Evolutionary conservation across 2,113 vertebrate genomes (phyloP).

Genomic region (Rissa tridactyla): DNA sequence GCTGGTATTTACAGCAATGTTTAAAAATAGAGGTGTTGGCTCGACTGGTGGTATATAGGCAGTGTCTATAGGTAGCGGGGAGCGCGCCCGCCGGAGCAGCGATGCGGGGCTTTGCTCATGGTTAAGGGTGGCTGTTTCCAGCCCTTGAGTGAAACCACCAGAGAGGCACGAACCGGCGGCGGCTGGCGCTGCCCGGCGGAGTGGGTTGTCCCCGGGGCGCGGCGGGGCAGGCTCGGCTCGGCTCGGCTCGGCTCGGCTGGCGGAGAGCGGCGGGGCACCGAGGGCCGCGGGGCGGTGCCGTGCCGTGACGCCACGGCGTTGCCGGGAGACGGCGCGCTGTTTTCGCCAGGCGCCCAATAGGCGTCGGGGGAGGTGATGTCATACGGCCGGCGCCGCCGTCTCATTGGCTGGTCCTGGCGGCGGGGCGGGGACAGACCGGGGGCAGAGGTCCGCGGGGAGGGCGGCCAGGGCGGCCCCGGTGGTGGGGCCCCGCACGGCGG

Average conservation of each 20-base stretch:
- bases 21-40: neutral
- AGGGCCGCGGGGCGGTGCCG: neutral
- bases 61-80: too few relatives aligned
- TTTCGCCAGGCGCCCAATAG: neutral
- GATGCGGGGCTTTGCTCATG: rapidly evolving
- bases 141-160: rapidly evolving
- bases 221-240: too few relatives aligned
- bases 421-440: neutral
- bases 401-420: neutral
- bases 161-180: too few relatives aligned
- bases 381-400: neutral
- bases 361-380: conserved; percentile 10
- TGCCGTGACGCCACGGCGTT: neutral
- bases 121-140: neutral
- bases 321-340: neutral
- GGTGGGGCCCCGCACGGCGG: neutral
- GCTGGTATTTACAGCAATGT: neutral
- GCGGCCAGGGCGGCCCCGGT: too few relatives aligned
- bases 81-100: neutral
- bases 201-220: neutral
- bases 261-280: neutral
- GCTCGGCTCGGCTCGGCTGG: neutral
- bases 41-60: rapidly evolving
- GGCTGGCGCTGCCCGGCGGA: rapidly evolving
- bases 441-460: neutral